Evolutionary conservation across 2,888 invertebrate genomes (phyloP), one percentile per base, ranked within the genome.

Genomic region (Venustoraphidia nigricollis): DNA sequence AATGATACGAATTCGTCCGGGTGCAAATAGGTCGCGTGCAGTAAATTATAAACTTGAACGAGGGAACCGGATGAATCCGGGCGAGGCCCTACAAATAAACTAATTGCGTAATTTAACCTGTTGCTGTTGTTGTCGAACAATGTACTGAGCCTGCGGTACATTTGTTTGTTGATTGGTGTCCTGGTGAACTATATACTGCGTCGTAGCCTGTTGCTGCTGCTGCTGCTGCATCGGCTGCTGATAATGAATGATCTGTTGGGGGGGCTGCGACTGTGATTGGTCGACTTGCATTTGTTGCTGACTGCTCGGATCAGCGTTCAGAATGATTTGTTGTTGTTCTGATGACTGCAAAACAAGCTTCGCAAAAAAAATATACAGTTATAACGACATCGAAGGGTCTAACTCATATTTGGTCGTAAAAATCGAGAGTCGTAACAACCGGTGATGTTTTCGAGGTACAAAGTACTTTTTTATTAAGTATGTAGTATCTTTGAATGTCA

Each of bases 151-250:
- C 17, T 17, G 17, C 17, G 17, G 17, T 17, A 17, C 17, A 17
- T 17, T 17, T 17, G 17, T 4, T 56, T 49, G 55, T 53, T 1
- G 53, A 49, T 10, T 56, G 47, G 13, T 55, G 53, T 34, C 47
- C 39, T 27, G 54, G 52, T 45, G 52, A 50, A 34, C 52, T 47
- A 17, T 17, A 4, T 49, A 56, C 34, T 61, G 65, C 40, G 53
- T 48, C 10, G 47, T 51, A 11, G 36, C 61, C 42, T 54, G 46
- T 38, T 68, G 70, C 54, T 39, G 54, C 14, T 44, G 51, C 39
- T 72, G 72, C 69, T 70, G 71, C 53, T 52, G 51, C 39, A 52
- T 52, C 63, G 68, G 61, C 59, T 70, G 63, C 59, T 69, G 62
- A 63, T 70, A 71, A 34, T 41, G 44, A 10, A 46, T 11, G 9